Conservation (phyloP, 2,113 vertebrate genomes). For the Narcine bancroftii region DNA sequence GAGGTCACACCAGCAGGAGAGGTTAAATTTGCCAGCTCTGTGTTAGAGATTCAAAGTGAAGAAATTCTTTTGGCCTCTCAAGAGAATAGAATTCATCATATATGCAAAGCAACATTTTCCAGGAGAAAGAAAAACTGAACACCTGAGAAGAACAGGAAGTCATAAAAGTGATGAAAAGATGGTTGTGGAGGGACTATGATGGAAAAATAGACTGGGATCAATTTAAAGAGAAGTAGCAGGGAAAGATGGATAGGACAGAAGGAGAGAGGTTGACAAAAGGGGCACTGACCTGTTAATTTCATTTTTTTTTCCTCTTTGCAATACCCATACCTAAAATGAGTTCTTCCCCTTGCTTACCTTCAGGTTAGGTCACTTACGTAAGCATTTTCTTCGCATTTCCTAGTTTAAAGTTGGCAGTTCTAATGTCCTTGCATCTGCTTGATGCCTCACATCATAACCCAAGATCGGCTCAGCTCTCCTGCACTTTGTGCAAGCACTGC, state of each 20-base stretch:
- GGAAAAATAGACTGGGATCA: neutral
- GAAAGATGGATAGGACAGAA: neutral
- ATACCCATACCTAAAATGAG: neutral
- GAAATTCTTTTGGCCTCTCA: neutral
- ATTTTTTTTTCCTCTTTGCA: neutral
- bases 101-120: neutral
- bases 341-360: neutral
- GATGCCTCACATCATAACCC: neutral
- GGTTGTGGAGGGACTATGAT: neutral
- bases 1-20: too few species aligned
- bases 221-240: neutral
- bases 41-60: neutral
- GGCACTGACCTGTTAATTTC: neutral
- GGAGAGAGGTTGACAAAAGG: neutral
- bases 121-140: neutral
- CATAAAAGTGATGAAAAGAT: neutral
- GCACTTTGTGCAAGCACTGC: neutral
- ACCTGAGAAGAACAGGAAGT: neutral
- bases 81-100: neutral
- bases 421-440: neutral
- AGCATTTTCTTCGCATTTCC: neutral
- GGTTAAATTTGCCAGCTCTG: neutral
- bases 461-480: neutral
- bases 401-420: neutral
- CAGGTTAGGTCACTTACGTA: neutral